Evolutionary conservation across 2,113 vertebrate genomes (phyloP).

Genomic region (Stigmatopora nigra): DNA sequence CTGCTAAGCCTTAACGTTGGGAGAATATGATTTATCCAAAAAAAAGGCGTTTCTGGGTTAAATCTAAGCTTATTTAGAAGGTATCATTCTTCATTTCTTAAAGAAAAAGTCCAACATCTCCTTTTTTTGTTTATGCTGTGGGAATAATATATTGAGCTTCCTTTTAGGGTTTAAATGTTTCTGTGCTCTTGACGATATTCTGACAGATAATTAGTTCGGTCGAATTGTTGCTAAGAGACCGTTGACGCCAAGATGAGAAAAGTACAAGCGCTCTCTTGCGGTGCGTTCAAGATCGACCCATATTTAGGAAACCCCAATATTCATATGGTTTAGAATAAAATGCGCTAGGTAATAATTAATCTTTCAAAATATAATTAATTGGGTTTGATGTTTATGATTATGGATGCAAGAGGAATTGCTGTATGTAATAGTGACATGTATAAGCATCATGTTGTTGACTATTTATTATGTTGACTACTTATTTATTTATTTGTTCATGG

Average conservation of each 20-base stretch:
- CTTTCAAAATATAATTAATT: too few relatives aligned
- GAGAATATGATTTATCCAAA: neutral
- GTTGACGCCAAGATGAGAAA: conserved; percentile 58
- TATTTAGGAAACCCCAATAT: neutral
- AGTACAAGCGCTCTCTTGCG: conserved; percentile 54
- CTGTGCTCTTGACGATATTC: conserved; percentile 21
- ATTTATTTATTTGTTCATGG: too few relatives aligned
- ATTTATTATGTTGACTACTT: too few relatives aligned
- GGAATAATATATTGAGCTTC: neutral
- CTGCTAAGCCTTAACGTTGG: neutral
- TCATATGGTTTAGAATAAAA: too few relatives aligned
- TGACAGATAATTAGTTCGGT: conserved; percentile 35
- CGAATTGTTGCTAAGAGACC: conserved; percentile 68
- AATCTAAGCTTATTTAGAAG: neutral
- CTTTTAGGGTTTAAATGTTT: neutral
- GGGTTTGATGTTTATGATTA: too few relatives aligned
- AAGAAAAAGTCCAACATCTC: neutral
- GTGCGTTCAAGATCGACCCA: conserved; percentile 20
- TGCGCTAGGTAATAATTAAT: too few relatives aligned
- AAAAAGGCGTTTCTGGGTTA: neutral
- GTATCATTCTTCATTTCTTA: neutral
- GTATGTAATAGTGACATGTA: too few relatives aligned
- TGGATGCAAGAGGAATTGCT: too few relatives aligned
- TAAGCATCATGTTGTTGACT: too few relatives aligned
- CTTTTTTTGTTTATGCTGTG: neutral